Evolutionary conservation across 2,113 vertebrate genomes (phyloP).

Genomic region (Oreochromis aureus): DNA sequence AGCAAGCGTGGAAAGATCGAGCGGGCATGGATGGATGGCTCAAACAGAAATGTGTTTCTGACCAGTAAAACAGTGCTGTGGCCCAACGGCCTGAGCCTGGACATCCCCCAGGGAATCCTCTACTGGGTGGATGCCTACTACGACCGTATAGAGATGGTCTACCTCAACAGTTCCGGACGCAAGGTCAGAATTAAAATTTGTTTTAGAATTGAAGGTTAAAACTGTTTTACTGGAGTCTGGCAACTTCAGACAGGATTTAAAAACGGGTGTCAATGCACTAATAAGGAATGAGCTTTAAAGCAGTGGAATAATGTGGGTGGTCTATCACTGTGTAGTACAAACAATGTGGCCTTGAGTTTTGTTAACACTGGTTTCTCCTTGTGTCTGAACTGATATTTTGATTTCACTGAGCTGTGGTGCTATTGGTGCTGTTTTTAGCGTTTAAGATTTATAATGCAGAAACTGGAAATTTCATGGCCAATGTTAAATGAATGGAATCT

Average conservation of each 20-base stretch:
- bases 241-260: not conserved
- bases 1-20: constrained; percentile 95
- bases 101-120: constrained; percentile 87
- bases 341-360: not conserved
- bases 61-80: constrained; percentile 94
- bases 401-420: not conserved
- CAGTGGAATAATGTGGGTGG: constrained; percentile 16
- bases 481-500: not conserved
- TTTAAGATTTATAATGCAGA: not conserved
- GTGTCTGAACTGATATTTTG: not conserved
- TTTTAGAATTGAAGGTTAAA: not conserved
- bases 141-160: constrained; percentile 94
- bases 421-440: not conserved
- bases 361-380: not conserved
- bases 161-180: constrained; percentile 85
- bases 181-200: constrained; percentile 71
- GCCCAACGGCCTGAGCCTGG: constrained; percentile 95
- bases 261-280: not conserved
- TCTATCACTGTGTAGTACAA: not conserved
- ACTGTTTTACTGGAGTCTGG: not conserved
- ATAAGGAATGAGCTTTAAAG: not conserved
- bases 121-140: constrained; percentile 99
- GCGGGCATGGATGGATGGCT: constrained; percentile 96
- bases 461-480: not conserved
- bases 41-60: constrained; percentile 88